These are phyloP conservation scores for Phania funesta DNA, from an alignment of 2,888 invertebrate genomes.

Conservation along the genomic window DNA sequence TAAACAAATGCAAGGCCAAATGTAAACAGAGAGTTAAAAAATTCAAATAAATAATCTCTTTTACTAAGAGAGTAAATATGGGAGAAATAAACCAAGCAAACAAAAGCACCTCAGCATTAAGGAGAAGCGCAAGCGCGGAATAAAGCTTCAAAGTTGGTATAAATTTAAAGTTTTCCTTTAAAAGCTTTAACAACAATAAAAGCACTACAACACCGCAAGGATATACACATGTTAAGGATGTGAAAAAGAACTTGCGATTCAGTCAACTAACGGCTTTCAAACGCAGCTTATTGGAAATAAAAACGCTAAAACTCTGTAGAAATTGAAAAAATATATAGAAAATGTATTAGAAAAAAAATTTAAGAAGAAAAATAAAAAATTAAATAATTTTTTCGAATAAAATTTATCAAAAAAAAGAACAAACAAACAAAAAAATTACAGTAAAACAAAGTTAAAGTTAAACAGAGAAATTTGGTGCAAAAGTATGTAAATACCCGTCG, in stretches of 20 bases:
- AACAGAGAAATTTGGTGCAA: no score
- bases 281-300: background rate
- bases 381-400: no score
- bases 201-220: constrained; percentile 16
- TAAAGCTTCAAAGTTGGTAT: constrained; percentile 26
- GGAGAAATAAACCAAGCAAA: background rate
- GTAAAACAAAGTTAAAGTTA: no score
- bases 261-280: constrained; percentile 56
- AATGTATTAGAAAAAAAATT: background rate
- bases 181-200: constrained; percentile 6
- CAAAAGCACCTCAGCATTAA: background rate
- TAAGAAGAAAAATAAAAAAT: background rate
- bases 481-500: no score
- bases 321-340: background rate
- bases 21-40: constrained; percentile 51
- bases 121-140: background rate
- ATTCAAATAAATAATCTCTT: background rate
- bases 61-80: background rate
- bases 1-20: constrained; percentile 44
- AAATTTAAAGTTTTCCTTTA: background rate
- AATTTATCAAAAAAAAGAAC: background rate
- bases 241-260: constrained; percentile 31
- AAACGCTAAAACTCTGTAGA: background rate
- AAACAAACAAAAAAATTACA: background rate
- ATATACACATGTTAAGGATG: constrained; percentile 20